Base-by-base conservation (phyloP, 64 coral and sea anemone species). In the Orbicella faveolata region DNA sequence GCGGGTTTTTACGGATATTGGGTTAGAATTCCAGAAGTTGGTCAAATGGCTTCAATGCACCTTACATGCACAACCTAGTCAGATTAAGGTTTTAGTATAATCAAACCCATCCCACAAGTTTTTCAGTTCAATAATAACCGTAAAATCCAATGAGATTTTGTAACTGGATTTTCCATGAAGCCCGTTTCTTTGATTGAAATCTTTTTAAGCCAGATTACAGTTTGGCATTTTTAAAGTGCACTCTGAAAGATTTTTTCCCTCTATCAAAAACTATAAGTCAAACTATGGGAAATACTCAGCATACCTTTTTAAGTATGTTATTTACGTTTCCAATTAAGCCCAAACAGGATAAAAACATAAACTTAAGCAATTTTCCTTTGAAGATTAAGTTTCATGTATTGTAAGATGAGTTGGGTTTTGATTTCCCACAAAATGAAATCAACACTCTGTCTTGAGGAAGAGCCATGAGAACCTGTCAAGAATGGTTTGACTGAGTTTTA, bases 1-100 rank as follows among this genome's bases (percentile, higher is more conserved):
- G 82, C 6, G 65, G 80, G 62, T 48, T 83, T 21, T 83, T 63
- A 35, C 34, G 80, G 82, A 85, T 85, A 70, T 85, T 53, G 65
- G 82, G 19, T 85, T 72, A 51, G 63, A 53, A 72, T 85, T 72
- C 79, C 23, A 39, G 17, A n/a, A 41, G 81, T 83, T 21, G 7
- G 9, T 68, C 81, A 83, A 13, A 21, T 85, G 82, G 37, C n/a
- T 52, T 85, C 33, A 73, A 51, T 85, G 52, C 65, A 51, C 44
- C 44, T 48, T 6, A 48, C 30, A 36, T 21, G 4, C 36, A 39
- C 23, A 48, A 53, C 65, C 61, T 37, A 70, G 41, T 72, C 37
- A 19, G 36, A 66, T 72, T 8, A 70, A 44, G 80, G 9, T 34
- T n/a, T 41, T 33, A 21, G 15, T 1, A 59, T 59, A 52, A 83